Evolutionary conservation across 2,888 invertebrate species (phyloP).

Genomic region (Lithophane socia): DNA sequence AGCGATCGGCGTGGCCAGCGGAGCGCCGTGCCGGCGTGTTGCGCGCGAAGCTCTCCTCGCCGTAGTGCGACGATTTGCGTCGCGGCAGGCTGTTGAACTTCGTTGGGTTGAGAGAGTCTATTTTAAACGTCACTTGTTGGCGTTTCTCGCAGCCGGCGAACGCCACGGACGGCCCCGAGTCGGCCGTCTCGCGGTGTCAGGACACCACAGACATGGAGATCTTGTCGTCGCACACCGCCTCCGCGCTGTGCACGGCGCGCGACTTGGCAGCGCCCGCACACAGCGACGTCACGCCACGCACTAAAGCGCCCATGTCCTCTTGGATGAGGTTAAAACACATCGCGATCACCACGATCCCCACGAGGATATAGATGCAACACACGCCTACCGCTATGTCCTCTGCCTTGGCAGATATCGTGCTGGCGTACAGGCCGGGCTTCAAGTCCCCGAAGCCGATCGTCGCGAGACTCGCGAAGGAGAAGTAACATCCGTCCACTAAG

Average conservation of each 20-base stretch:
- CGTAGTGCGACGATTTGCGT: constrained; percentile 79
- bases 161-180: constrained; percentile 78
- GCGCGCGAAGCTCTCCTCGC: constrained; percentile 91
- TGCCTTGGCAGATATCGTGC: constrained; percentile 85
- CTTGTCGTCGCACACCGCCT: constrained; percentile 87
- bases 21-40: constrained; percentile 92
- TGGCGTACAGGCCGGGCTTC: constrained; percentile 91
- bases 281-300: constrained; percentile 74
- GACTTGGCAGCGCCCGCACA: constrained; percentile 76
- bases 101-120: constrained; percentile 83
- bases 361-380: constrained; percentile 95
- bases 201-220: constrained; percentile 89
- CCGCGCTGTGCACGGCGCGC: constrained; percentile 84
- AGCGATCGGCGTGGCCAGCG: constrained; percentile 91
- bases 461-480: constrained; percentile 94
- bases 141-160: constrained; percentile 74
- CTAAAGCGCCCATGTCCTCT: constrained; percentile 91
- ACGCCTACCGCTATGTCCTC: constrained; percentile 93
- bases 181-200: constrained; percentile 89
- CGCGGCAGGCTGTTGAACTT: constrained; percentile 91
- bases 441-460: constrained; percentile 96
- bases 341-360: constrained; percentile 96
- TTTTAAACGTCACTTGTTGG: constrained; percentile 81
- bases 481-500: constrained; percentile 95
- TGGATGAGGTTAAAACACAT: constrained; percentile 97